These are phyloP conservation scores for Caenorhabditis macrosperma DNA, from an alignment of 2,888 invertebrate species.

Conservation along the genomic window DNA sequence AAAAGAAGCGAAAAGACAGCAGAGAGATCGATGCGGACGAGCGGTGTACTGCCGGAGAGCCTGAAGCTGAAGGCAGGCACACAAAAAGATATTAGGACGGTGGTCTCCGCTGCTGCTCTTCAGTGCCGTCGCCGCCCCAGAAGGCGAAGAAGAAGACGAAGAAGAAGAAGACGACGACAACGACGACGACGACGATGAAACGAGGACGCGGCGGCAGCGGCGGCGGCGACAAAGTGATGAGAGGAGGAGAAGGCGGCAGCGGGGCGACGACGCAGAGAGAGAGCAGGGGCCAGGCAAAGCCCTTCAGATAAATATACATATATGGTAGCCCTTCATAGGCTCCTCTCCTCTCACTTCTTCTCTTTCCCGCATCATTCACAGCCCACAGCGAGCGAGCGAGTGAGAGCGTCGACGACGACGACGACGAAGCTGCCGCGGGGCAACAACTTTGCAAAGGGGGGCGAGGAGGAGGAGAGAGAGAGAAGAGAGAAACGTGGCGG, in stretches of 20 bases:
- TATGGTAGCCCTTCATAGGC: conserved; percentile 32
- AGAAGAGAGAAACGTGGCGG: conserved; percentile 13
- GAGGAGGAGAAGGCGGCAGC: conserved; percentile 13
- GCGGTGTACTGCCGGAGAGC: conserved; percentile 18
- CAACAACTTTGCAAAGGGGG: conserved; percentile 43
- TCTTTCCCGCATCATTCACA: conserved; percentile 34
- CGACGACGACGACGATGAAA: conserved; percentile 19
- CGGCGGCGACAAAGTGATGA: conserved; percentile 47
- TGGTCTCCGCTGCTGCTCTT: conserved; percentile 8
- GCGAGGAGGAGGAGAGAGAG: no score
- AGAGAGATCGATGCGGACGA: conserved; percentile 49
- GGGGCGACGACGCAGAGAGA: background rate
- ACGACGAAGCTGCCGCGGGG: conserved; percentile 33
- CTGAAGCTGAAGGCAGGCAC: conserved; percentile 40
- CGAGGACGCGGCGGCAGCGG: conserved; percentile 16
- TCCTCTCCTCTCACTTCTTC: conserved; percentile 17
- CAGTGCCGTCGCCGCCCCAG: conserved; percentile 4
- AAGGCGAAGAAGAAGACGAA: conserved; percentile 33
- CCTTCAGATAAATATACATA: conserved; percentile 50
- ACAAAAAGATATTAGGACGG: conserved; percentile 40
- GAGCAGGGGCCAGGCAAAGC: conserved; percentile 12
- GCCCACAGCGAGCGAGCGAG: conserved; percentile 15
- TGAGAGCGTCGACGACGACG: background rate
- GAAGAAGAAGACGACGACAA: conserved; percentile 14
- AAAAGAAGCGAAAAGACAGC: conserved; percentile 44